A percentile compares a stretch with the other conserved stretches of the same genome.
phyloP scores from a whole-genome alignment of 2,888 invertebrate species.

The Caenorhabditis plicata region DNA sequence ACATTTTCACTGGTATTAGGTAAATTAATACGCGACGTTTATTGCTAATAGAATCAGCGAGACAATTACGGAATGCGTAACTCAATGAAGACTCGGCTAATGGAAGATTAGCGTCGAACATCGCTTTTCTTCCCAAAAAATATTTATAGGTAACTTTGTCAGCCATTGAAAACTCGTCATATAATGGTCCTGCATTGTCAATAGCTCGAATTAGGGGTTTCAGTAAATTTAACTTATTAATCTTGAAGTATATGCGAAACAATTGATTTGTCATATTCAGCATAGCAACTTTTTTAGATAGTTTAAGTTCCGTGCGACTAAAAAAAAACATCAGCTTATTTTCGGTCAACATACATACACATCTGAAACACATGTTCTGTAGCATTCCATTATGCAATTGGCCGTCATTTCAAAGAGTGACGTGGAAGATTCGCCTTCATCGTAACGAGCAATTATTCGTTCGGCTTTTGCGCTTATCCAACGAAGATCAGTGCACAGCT shows the following conservation, averaged over 20 bases:
- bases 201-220: slow-evolving; percentile 94
- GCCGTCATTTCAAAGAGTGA: slow-evolving; percentile 56
- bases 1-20: slow-evolving; percentile 75
- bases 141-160: slow-evolving; percentile 94
- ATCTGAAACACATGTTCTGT: slow-evolving; percentile 58
- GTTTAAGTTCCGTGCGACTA: slow-evolving; percentile 80
- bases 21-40: slow-evolving; percentile 90
- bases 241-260: slow-evolving; percentile 90
- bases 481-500: slow-evolving; percentile 83
- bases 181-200: slow-evolving; percentile 84
- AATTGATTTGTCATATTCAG: slow-evolving; percentile 92
- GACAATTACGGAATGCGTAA: slow-evolving; percentile 87
- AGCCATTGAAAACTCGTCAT: slow-evolving; percentile 80
- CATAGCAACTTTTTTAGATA: slow-evolving; percentile 94
- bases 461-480: slow-evolving; percentile 70
- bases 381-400: slow-evolving; percentile 56
- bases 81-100: slow-evolving; percentile 87
- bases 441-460: slow-evolving; percentile 33
- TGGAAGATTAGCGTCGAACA: slow-evolving; percentile 96
- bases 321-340: slow-evolving; percentile 26
- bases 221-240: slow-evolving; percentile 71
- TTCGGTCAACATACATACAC: slow-evolving; percentile 29
- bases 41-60: slow-evolving; percentile 78
- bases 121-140: slow-evolving; percentile 93
- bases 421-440: slow-evolving; percentile 39